Evolutionary conservation across 2,888 invertebrate species (phyloP).

Genomic region (Microctonus aethiopoides): DNA sequence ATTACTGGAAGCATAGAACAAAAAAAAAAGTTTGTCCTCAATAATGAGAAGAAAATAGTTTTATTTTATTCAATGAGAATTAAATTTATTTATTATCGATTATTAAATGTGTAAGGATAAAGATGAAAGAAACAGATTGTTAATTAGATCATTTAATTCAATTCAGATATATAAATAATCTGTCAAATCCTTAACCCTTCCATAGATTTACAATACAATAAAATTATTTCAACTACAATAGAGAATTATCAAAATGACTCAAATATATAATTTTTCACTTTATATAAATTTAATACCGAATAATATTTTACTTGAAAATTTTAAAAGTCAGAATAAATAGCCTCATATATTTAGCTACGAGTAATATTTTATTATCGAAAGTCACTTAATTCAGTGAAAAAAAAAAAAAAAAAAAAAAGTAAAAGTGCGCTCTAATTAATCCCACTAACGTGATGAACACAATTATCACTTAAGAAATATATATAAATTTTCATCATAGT

Average conservation of each 20-base stretch:
- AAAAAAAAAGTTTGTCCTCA: conserved; percentile 41
- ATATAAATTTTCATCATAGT: background rate
- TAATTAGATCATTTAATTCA: conserved; percentile 42
- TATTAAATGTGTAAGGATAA: background rate
- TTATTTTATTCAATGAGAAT: background rate
- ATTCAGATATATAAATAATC: conserved; percentile 38
- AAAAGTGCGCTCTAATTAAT: no score
- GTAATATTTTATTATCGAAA: background rate
- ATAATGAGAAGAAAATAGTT: conserved; percentile 36
- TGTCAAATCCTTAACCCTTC: background rate
- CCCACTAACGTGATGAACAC: background rate
- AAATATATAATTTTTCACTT: background rate
- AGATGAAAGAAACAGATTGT: conserved; percentile 5
- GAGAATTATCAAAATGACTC: background rate
- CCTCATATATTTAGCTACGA: background rate
- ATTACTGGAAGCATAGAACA: conserved; percentile 55
- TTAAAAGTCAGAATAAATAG: background rate
- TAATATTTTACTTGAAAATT: background rate
- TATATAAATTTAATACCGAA: background rate
- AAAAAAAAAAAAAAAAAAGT: no score
- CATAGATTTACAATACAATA: background rate
- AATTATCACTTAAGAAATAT: background rate
- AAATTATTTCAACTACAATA: no score
- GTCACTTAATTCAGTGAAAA: no score
- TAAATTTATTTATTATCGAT: background rate